phyloP scores from a whole-genome alignment of 2,797 vertebrate species.

The Salmo trutta region DNA sequence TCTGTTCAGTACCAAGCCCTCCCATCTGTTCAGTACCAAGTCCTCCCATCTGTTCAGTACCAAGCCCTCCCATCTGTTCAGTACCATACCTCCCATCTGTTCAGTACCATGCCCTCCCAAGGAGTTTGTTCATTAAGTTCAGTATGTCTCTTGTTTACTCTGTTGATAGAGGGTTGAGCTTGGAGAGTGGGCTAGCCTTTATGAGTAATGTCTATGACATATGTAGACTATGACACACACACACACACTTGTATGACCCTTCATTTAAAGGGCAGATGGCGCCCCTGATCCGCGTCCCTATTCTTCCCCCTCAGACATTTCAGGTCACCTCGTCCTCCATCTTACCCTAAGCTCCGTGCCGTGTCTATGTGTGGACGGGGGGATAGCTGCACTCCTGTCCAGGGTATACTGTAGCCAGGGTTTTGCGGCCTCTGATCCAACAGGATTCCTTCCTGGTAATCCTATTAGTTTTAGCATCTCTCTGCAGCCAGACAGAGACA shows the following conservation, averaged over 20 bases:
- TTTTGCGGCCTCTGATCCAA: constrained; percentile 49
- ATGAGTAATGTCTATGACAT: constrained; percentile 14
- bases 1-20: too few species aligned
- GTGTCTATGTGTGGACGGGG: constrained; percentile 13
- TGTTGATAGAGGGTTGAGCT: not conserved
- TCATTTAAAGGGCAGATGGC: constrained; percentile 61
- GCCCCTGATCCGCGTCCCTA: constrained; percentile 36
- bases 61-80: too few species aligned
- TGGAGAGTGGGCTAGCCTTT: not conserved
- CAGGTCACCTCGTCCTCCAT: not conserved
- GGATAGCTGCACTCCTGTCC: constrained; percentile 7
- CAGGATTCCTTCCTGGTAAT: constrained; percentile 47
- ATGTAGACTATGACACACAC: constrained; percentile 39
- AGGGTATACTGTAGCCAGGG: constrained; percentile 26
- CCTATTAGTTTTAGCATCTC: constrained; percentile 58
- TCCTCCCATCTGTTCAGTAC: too few species aligned
- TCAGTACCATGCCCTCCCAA: too few species aligned
- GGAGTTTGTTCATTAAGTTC: too few species aligned
- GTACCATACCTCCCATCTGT: too few species aligned
- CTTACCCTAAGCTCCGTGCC: not conserved
- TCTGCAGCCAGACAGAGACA: constrained; percentile 14
- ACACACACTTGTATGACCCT: constrained; percentile 22
- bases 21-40: too few species aligned
- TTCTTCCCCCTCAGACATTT: constrained; percentile 20
- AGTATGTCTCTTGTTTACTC: too few species aligned